Percentiles rank a stretch among this genome's conserved stretches.
Conservation (phyloP, 2,113 vertebrate species). For the Oncorhynchus nerka region DNA sequence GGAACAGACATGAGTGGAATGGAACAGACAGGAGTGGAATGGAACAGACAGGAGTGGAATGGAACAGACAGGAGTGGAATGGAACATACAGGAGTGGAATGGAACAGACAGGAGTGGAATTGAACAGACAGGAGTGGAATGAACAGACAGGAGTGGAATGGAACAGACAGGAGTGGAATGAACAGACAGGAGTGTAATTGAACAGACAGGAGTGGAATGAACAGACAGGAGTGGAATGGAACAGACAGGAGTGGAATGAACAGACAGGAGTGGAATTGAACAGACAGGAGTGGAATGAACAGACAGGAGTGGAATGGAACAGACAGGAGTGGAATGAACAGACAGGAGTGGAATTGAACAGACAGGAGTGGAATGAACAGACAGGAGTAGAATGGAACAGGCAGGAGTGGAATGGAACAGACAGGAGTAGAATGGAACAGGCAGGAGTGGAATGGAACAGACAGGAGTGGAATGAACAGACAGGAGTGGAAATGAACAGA, state of each 20-base stretch:
- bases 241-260: fast-evolving
- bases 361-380: neutral
- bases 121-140: neutral
- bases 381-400: neutral
- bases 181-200: neutral
- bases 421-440: fast-evolving
- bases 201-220: neutral
- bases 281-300: too few species aligned
- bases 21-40: neutral
- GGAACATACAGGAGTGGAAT: neutral
- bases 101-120: neutral
- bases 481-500: fast-evolving
- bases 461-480: too few species aligned
- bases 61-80: neutral
- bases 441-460: neutral
- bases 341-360: fast-evolving
- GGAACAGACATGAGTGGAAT: neutral
- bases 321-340: too few species aligned
- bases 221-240: neutral
- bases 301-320: neutral
- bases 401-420: neutral
- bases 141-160: neutral
- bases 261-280: too few species aligned
- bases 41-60: neutral
- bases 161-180: neutral